Evolutionary conservation across 2,113 vertebrate genomes (phyloP).

Genomic region (Cottus gobio): DNA sequence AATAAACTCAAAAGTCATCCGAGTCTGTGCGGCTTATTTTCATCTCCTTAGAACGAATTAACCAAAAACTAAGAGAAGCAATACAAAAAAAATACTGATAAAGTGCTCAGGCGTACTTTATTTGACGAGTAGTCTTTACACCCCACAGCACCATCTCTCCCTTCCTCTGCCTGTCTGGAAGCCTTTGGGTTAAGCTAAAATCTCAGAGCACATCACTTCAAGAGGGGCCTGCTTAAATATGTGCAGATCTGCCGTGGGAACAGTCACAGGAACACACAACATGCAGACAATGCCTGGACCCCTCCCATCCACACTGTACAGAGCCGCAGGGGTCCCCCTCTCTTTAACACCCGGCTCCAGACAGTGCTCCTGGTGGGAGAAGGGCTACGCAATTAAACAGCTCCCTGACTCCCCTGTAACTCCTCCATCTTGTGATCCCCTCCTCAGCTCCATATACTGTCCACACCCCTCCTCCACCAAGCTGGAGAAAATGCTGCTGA

Average conservation of each 20-base stretch:
- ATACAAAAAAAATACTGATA: constrained; percentile 30
- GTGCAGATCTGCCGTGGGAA: constrained; percentile 54
- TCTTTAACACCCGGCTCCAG: constrained; percentile 48
- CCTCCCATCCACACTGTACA: neutral
- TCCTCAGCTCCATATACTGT: constrained; percentile 19
- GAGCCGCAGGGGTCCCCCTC: constrained; percentile 33
- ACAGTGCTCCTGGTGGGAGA: constrained; percentile 50
- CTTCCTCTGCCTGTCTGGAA: constrained; percentile 15
- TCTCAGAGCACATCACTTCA: constrained; percentile 26
- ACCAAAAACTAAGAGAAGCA: constrained; percentile 18
- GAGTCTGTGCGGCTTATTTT: constrained; percentile 12
- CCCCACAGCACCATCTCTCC: constrained; percentile 11
- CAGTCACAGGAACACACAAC: constrained; percentile 23
- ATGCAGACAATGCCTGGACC: constrained; percentile 5
- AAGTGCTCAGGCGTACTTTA: neutral
- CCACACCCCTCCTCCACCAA: neutral
- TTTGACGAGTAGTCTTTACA: constrained; percentile 12
- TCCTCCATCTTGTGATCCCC: constrained; percentile 47
- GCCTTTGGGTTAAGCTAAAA: constrained; percentile 34
- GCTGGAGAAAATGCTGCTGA: constrained; percentile 25
- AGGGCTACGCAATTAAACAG: constrained; percentile 57
- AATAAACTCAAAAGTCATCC: constrained; percentile 23
- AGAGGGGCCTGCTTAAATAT: constrained; percentile 45
- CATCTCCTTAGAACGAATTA: constrained; percentile 20
- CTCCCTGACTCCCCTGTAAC: constrained; percentile 26